Conservation (phyloP, 2,888 invertebrate species). For the Creontiades dilutus region DNA sequence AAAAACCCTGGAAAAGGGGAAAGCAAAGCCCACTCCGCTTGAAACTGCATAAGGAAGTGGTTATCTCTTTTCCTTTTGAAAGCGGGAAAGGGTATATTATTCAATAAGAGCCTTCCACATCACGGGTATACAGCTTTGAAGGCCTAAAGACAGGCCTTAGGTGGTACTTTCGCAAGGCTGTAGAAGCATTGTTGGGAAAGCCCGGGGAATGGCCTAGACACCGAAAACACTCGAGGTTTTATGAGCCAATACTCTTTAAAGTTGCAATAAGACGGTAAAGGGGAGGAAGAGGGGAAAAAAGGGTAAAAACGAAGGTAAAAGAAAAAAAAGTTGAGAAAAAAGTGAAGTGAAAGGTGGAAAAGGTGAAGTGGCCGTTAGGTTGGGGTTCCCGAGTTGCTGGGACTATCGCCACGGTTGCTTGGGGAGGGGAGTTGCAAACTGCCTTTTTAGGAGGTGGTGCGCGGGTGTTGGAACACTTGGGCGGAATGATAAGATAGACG, state of each 20-base stretch:
- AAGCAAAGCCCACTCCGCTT: neutral
- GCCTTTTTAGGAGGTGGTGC: conserved; percentile 42
- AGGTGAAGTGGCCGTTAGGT: conserved; percentile 47
- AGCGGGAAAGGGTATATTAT: conserved; percentile 62
- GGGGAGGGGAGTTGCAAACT: conserved; percentile 15
- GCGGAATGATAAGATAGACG: conserved; percentile 38
- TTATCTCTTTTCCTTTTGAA: conserved; percentile 52
- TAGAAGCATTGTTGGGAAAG: neutral
- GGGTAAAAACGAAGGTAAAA: conserved; percentile 8
- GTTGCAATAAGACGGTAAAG: conserved; percentile 48
- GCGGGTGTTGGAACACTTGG: conserved; percentile 25
- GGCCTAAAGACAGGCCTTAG: neutral
- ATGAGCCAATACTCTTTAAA: conserved; percentile 65
- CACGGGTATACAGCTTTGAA: neutral
- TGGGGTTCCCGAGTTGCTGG: neutral
- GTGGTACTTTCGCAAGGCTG: neutral
- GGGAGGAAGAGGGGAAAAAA: neutral
- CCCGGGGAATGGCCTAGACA: neutral
- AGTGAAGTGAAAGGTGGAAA: conserved; percentile 29
- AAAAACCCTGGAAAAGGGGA: neutral
- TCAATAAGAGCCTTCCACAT: conserved; percentile 63
- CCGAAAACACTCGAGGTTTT: conserved; percentile 55
- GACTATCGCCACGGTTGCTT: neutral
- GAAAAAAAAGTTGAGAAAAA: conserved; percentile 30
- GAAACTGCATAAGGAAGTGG: conserved; percentile 65